Percentiles rank a stretch among this genome's conserved stretches.
Evolutionary conservation across 1,140 invertebrate genomes (phyloP).

Genomic region (Mya arenaria): DNA sequence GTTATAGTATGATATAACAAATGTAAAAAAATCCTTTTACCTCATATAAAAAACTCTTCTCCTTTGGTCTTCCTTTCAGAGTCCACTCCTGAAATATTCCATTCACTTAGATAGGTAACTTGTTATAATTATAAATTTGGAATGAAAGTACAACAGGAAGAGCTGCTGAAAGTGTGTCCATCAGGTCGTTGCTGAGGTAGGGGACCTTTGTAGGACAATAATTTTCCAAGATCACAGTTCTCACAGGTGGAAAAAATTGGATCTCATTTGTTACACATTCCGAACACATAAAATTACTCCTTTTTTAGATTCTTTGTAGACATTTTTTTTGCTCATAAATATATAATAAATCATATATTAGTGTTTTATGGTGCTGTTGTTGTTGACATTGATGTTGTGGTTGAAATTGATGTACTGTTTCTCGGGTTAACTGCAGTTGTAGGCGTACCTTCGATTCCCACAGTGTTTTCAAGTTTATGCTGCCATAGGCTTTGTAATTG

Average conservation of each 20-base stretch:
- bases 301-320: neutral
- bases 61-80: conserved; percentile 27
- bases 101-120: neutral
- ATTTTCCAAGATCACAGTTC: too few relatives aligned
- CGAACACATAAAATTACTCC: neutral
- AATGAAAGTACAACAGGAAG: neutral
- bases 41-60: conserved; percentile 49
- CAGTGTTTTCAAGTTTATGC: too few relatives aligned
- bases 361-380: too few relatives aligned
- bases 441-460: too few relatives aligned
- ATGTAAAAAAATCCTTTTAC: neutral
- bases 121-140: neutral
- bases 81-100: conserved; percentile 15
- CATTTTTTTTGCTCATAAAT: neutral
- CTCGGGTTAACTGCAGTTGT: too few relatives aligned
- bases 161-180: neutral
- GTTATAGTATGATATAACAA: neutral
- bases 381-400: too few relatives aligned
- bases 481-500: too few relatives aligned
- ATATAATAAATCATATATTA: too few relatives aligned
- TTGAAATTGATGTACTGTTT: too few relatives aligned
- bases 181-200: neutral
- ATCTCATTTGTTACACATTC: too few relatives aligned
- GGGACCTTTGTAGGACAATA: too few relatives aligned
- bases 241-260: too few relatives aligned